Evolutionary conservation across 2,888 invertebrate species (phyloP).

Genomic region (Phania funesta): DNA sequence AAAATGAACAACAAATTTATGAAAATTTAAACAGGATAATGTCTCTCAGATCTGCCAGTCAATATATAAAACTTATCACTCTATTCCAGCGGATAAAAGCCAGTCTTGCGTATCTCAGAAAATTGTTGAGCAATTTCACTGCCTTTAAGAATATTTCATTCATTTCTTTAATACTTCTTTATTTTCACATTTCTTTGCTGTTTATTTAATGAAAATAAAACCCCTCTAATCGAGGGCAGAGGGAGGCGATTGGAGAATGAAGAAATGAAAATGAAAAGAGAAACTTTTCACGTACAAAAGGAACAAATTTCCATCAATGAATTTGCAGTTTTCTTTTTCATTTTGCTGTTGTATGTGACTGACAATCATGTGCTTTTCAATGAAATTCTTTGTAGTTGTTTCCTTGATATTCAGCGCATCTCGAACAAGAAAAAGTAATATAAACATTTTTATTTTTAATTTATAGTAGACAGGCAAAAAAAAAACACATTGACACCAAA

Average conservation of each 20-base stretch:
- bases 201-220: background rate
- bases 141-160: no score
- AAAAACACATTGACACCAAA: slow-evolving; percentile 52
- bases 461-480: slow-evolving; percentile 24
- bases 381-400: slow-evolving; percentile 46
- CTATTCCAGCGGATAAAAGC: no score
- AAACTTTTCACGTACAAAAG: background rate
- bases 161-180: no score
- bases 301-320: slow-evolving; percentile 29
- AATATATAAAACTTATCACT: no score
- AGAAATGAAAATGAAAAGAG: background rate
- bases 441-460: slow-evolving; percentile 29
- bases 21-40: no score
- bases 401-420: slow-evolving; percentile 22
- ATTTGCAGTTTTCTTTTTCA: slow-evolving; percentile 1
- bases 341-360: background rate
- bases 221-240: background rate
- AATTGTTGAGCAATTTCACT: no score
- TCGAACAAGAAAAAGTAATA: background rate
- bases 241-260: background rate
- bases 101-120: no score
- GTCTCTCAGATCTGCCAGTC: no score
- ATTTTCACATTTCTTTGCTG: background rate
- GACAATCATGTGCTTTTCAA: slow-evolving; percentile 24
- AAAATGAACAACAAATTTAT: no score